phyloP scores from a whole-genome alignment of 1,140 invertebrate genomes.

The Mamestra configurata region DNA sequence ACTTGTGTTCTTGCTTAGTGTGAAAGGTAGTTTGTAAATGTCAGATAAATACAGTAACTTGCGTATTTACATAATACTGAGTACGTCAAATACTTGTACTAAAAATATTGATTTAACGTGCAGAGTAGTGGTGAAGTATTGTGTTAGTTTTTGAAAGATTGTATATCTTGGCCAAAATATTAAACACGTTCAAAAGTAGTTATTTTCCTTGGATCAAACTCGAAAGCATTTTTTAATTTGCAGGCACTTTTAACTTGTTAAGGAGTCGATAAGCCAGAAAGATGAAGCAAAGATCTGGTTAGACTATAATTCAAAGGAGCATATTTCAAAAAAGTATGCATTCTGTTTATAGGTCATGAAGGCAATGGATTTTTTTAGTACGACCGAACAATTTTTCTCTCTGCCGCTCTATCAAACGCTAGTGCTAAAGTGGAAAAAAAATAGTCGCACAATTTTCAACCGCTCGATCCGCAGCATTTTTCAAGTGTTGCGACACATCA shows the following conservation, averaged over 20 bases:
- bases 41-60: constrained; percentile 34
- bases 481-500: constrained; percentile 76
- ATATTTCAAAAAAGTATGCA: too few species aligned
- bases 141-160: constrained; percentile 3
- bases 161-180: background rate
- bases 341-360: constrained; percentile 25
- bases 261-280: too few species aligned
- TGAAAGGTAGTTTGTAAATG: constrained; percentile 45
- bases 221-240: too few species aligned
- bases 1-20: constrained; percentile 42
- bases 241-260: too few species aligned
- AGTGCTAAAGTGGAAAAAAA: constrained; percentile 35
- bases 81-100: constrained; percentile 22
- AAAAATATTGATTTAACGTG: constrained; percentile 32
- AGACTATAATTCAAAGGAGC: too few species aligned
- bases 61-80: constrained; percentile 15
- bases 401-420: background rate
- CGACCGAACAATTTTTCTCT: constrained; percentile 2
- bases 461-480: constrained; percentile 62
- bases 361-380: constrained; percentile 11
- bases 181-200: too few species aligned
- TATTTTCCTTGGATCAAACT: too few species aligned
- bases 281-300: too few species aligned
- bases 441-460: constrained; percentile 31
- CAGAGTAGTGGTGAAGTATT: constrained; percentile 3